Conservation (phyloP, 2,888 invertebrate species). For the Diarsia brunnea region DNA sequence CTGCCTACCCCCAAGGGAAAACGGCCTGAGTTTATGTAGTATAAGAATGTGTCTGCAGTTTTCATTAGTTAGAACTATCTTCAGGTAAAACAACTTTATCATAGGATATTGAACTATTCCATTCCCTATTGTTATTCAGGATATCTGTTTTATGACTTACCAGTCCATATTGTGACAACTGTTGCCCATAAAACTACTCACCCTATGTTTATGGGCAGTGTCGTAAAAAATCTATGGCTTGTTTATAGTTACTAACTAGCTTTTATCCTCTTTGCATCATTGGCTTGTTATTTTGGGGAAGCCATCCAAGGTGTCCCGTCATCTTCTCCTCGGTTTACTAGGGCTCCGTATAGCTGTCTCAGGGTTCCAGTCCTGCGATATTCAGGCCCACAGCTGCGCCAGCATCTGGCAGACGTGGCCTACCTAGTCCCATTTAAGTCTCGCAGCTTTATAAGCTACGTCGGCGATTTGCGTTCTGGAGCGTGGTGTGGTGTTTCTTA, state of each 20-base stretch:
- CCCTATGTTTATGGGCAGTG: slow-evolving; percentile 38
- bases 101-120: neutral
- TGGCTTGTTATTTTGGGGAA: too few relatives aligned
- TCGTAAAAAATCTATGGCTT: slow-evolving; percentile 29
- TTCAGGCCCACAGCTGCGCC: neutral
- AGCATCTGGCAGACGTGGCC: neutral
- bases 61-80: too few relatives aligned
- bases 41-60: too few relatives aligned
- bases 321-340: too few relatives aligned
- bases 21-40: too few relatives aligned
- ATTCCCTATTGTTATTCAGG: slow-evolving; percentile 6
- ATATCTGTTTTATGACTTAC: slow-evolving; percentile 44
- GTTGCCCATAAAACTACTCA: slow-evolving; percentile 52
- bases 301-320: too few relatives aligned
- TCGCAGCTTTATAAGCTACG: neutral
- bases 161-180: slow-evolving; percentile 48
- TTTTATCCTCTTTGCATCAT: neutral
- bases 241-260: neutral
- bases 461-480: neutral
- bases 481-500: neutral
- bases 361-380: neutral
- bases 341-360: too few relatives aligned
- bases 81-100: neutral
- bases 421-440: neutral
- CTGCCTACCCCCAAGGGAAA: too few relatives aligned